Conservation (phyloP, 2,113 vertebrate species). For the Cheirogaleus medius region DNA sequence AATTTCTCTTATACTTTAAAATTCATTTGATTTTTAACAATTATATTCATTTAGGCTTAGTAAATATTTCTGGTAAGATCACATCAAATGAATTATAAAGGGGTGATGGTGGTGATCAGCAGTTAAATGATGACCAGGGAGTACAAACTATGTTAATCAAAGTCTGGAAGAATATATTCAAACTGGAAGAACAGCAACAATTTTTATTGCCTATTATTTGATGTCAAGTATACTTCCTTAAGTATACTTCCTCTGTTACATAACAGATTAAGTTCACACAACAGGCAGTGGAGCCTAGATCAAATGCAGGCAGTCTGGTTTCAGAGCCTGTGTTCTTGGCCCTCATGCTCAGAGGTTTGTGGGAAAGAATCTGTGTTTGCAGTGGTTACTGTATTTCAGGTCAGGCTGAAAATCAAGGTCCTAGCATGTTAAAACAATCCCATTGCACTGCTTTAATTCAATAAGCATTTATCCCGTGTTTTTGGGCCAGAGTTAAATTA, state of each 20-base stretch:
- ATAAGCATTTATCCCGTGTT: neutral
- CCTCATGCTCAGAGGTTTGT: neutral
- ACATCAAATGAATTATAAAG: neutral
- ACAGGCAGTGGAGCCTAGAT: neutral
- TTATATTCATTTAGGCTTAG: neutral
- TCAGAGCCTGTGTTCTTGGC: neutral
- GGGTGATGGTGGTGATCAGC: too few relatives aligned
- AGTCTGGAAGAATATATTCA: neutral
- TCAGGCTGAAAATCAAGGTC: conserved; percentile 33
- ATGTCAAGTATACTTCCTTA: too few relatives aligned
- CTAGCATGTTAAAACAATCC: neutral
- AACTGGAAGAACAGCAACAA: neutral
- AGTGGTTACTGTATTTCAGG: neutral
- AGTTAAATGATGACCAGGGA: neutral
- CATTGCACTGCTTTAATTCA: neutral
- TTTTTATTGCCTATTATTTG: neutral
- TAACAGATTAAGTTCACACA: neutral
- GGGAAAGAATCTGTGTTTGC: neutral
- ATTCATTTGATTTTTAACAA: conserved; percentile 30
- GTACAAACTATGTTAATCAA: neutral
- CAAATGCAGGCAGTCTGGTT: neutral
- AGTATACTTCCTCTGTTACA: neutral
- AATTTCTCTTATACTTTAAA: conserved; percentile 19
- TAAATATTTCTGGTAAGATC: neutral
- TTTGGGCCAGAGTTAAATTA: neutral